A percentile compares a stretch with the other conserved stretches of the same genome.
phyloP scores from a whole-genome alignment of 2,797 vertebrate species.

The Synaphobranchus kaupii region DNA sequence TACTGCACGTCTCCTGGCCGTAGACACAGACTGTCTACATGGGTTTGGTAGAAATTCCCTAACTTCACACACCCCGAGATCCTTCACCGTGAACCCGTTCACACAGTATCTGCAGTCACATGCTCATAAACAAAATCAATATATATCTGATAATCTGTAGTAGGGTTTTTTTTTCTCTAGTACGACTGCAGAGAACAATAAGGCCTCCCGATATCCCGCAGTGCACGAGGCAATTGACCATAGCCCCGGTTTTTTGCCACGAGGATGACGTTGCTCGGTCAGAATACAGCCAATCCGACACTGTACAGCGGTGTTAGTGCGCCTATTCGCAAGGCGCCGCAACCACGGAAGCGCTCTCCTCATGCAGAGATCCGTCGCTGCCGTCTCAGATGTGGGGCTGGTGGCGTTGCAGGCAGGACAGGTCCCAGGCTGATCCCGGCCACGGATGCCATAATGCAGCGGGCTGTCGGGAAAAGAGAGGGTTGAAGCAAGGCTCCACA shows the following conservation, averaged over 20 bases:
- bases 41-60: not conserved
- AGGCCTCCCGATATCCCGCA: not conserved
- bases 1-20: not conserved
- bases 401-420: not conserved
- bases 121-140: constrained; percentile 14
- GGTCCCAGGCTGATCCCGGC: not conserved
- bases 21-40: not conserved
- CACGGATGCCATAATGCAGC: not conserved
- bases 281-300: not conserved
- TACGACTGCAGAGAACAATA: not conserved
- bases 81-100: not conserved
- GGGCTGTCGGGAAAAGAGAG: not conserved
- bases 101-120: not conserved
- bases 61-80: not conserved
- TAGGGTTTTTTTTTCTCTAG: not conserved
- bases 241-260: not conserved
- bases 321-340: not conserved
- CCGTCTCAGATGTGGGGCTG: not conserved
- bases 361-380: not conserved
- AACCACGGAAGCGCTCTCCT: not conserved
- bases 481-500: not conserved
- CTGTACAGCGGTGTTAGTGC: not conserved
- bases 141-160: not conserved
- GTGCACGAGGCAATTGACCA: not conserved
- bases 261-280: not conserved